Base-by-base conservation (phyloP, 1,140 invertebrate species). In the Teleopsis dalmanni region DNA sequence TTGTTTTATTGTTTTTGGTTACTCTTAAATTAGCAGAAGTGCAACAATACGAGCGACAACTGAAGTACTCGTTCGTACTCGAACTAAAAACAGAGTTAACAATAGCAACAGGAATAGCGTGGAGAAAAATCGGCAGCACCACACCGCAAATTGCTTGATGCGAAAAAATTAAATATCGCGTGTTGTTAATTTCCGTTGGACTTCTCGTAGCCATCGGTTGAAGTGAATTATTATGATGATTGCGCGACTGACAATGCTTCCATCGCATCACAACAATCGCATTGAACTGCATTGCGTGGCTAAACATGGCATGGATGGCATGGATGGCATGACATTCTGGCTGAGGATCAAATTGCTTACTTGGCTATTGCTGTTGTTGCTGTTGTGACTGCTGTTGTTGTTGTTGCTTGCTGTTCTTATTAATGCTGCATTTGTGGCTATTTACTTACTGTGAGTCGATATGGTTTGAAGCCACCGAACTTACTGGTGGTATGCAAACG, bases 171-270 rank as follows among this genome's bases (percentile, higher is more conserved):
- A 44, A 44, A 31, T 29, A 31, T 44, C 41, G 41, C 41, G 41
- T 44, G 41, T 44, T 44, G 41, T 13, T 44, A 44, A 44, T 44
- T 44, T 29, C 37, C 37, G 14, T 23, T 40, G n/a, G 16, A 23
- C 37, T 40, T 23, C 25, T 13, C 14, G 25, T 42, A 23, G 23
- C 40, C 25, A 3, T 26, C 10, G 25, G 21, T 22, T 29, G 8
- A 31, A 10, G 41, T 19, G 10, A 43, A 43, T 43, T 43, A 43
- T 44, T 43, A 43, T 44, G 25, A 44, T 44, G 41, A 44, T 44
- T 44, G 29, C 25, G 41, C n/a, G 14, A 26, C 25, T 27, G 41
- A 29, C 26, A 44, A 9, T 16, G 41, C 25, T 11, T 44, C 26
- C 14, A 44, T 6, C 21, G 25, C 26, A 19, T 19, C 18, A 16